Evolutionary conservation across 2,888 invertebrate genomes (phyloP), one percentile per base, ranked within the genome.

Genomic region (Parnassius orleans): DNA sequence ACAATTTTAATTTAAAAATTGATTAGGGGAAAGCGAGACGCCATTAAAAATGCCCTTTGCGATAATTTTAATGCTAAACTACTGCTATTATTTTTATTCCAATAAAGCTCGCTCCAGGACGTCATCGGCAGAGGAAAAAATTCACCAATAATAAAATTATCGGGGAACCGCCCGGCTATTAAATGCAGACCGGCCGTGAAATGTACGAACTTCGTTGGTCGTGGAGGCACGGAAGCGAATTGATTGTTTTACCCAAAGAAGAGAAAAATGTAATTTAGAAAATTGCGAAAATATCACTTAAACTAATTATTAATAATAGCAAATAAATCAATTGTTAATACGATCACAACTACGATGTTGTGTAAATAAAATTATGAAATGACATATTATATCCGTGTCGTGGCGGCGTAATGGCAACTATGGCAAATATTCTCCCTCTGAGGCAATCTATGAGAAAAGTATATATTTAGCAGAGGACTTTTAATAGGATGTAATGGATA

Each of bases 121-220:
- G 86, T 87, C 88, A 83, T 79, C 78, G 77, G 70, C 84, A 85
- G 80, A 68, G 64, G 71, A 74, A 84, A 85, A 87, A 88, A 83
- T 75, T 73, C 83, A 74, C 85, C 85, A 83, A 88, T 90, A 90
- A 90, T 90, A 88, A 90, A 90, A 90, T 90, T 90, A 90, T 90
- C 86, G 86, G 83, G 78, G 80, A 81, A 83, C 87, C 84, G 80
- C 78, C 77, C 77, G 73, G 85, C 90, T 84, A 88, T 90, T 90
- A 90, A 89, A 86, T 80, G 89, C 90, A 90, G 90, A 81, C 88
- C 84, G 85, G 78, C 80, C 81, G 85, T 87, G 86, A 86, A 86
- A 89, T 89, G 87, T 86, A 14, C 48, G 83, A 81, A 76, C 76
- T 79, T 77, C 76, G 75, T 73, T 33, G 75, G 75, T 74, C 61